Base-by-base conservation (phyloP, 2,888 invertebrate genomes). In the Cephus spinipes region DNA sequence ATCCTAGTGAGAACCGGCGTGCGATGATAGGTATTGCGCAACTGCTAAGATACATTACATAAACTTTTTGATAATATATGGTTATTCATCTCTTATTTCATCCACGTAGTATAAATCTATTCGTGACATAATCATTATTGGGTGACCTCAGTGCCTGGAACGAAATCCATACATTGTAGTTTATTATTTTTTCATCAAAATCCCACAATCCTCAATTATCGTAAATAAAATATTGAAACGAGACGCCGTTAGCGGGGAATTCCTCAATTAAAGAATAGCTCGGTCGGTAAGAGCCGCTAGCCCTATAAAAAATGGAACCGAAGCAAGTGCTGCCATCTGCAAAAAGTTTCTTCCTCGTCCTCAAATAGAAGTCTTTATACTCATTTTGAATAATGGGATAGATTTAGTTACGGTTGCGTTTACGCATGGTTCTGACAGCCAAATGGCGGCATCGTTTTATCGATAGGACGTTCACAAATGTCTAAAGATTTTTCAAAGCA, bases 31-130 rank as follows among this genome's bases (percentile, higher is more conserved):
- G 32, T 76, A 81, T 82, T 82, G 81, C 81, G 81, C 81, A 82
- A 82, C 81, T 79, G 79, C 36, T 35, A 71, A 75, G 73, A 77
- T 30, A 11, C 55, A 78, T 82, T 82, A 82, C 78, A 78, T 82
- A 82, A 80, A 82, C 30, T 6, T 71, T 71, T 32, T 12, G 2
- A 31, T 30, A 71, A 32, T 71, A 71, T 3, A 32, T 69, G 1
- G 31, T 15, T 31, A 71, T 31, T 71, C 31, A 9, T 32, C 31
- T 30, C 15, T 71, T 31, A 32, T 12, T 71, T 71, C 23, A 71
- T 71, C 15, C 11, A 32, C 11, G 71, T 71, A 71, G 71, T 71
- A 15, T 6, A 32, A 71, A 71, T 71, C 31, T 12, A 71, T 71
- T 30, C 12, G 12, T 32, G 31, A 71, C 71, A 71, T 71, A 12